Evolutionary conservation across 2,797 vertebrate species (phyloP).

Genomic region (Mycteria americana): DNA sequence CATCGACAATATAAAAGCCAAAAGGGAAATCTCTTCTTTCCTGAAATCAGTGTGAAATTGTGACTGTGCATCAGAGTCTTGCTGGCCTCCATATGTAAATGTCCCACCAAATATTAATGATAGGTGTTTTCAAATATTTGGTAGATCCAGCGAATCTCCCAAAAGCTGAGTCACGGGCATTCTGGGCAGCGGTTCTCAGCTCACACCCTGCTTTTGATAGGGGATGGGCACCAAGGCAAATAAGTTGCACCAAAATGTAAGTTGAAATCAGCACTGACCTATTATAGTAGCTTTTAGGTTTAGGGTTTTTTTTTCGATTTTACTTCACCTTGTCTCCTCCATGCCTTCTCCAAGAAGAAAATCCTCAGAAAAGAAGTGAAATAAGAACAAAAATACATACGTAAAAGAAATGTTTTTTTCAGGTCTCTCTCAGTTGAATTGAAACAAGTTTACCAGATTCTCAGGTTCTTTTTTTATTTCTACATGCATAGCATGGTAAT

Average conservation of each 20-base stretch:
- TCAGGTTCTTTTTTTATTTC: background rate
- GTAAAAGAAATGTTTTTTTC: background rate
- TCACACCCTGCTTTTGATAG: background rate
- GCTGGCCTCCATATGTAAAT: background rate
- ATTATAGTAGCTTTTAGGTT: background rate
- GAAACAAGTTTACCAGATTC: background rate
- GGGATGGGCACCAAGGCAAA: background rate
- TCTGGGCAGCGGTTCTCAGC: background rate
- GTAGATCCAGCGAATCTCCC: background rate
- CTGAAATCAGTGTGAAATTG: background rate
- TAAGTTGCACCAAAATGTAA: background rate
- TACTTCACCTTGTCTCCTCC: background rate
- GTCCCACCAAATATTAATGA: background rate
- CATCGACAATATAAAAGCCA: background rate
- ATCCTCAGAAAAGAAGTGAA: background rate
- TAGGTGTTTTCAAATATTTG: background rate
- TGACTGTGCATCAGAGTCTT: background rate
- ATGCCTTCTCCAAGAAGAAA: background rate
- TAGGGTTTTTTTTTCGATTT: fast-evolving
- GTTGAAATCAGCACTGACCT: background rate
- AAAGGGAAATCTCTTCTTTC: background rate
- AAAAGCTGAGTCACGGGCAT: background rate
- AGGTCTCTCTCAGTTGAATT: background rate
- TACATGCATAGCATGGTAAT: background rate
- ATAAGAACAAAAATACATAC: background rate